phyloP scores from a whole-genome alignment of 2,113 vertebrate species.

The Brachirus orientalis region DNA sequence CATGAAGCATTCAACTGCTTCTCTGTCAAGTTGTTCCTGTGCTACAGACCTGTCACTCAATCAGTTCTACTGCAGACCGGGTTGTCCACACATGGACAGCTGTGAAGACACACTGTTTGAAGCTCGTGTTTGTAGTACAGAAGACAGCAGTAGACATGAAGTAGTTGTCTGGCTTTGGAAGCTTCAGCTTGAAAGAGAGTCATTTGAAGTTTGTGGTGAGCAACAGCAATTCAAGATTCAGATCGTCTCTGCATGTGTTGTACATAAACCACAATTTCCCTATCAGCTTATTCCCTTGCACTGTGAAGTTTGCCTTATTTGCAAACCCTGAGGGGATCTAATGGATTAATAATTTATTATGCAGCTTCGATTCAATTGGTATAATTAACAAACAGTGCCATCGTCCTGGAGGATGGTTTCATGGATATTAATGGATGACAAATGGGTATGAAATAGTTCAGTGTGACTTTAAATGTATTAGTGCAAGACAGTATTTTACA shows the following conservation, averaged over 20 bases:
- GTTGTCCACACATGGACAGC: constrained; percentile 22
- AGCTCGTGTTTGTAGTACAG: constrained; percentile 30
- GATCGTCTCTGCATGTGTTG: neutral
- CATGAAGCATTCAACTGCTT: neutral
- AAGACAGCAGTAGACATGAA: constrained; percentile 11
- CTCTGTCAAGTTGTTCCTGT: constrained; percentile 3
- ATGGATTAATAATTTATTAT: constrained; percentile 45
- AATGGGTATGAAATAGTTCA: constrained; percentile 5
- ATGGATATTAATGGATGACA: constrained; percentile 34
- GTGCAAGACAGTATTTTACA: constrained; percentile 10
- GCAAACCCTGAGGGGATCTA: constrained; percentile 23
- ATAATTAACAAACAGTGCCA: constrained; percentile 31
- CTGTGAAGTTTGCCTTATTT: constrained; percentile 33
- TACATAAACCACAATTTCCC: constrained; percentile 23
- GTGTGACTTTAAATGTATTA: neutral
- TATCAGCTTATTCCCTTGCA: constrained; percentile 25
- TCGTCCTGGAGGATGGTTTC: constrained; percentile 33
- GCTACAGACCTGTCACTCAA: constrained; percentile 12
- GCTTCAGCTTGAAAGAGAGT: constrained; percentile 22
- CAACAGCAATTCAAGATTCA: neutral
- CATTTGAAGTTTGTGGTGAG: constrained; percentile 21
- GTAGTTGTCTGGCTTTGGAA: constrained; percentile 5
- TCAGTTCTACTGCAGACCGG: constrained; percentile 37
- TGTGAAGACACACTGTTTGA: constrained; percentile 29
- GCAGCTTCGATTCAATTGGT: constrained; percentile 19